Percentiles rank a stretch among this genome's conserved stretches.
These are phyloP conservation scores for Lepilemur septentrionalis DNA, from an alignment of 2,797 vertebrate genomes.

Conservation along the genomic window DNA sequence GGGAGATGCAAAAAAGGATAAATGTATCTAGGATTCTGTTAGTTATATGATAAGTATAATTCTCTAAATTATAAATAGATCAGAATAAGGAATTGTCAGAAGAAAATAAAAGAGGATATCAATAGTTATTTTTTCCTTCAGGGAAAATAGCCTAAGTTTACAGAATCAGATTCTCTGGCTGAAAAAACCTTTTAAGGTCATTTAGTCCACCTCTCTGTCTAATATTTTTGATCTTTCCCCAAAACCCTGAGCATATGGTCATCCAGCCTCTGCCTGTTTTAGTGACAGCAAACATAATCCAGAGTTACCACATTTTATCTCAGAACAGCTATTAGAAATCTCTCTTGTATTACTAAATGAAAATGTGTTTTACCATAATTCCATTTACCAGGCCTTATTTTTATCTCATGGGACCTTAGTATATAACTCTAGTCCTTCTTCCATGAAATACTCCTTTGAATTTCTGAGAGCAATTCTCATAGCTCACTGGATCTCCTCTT, in stretches of 20 bases:
- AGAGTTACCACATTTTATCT: neutral
- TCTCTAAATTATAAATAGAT: neutral
- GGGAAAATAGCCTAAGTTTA: neutral
- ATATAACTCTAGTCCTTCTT: neutral
- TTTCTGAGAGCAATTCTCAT: neutral
- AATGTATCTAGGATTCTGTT: neutral
- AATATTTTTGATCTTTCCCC: neutral
- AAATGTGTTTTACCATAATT: neutral
- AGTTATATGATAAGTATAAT: neutral
- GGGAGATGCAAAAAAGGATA: neutral
- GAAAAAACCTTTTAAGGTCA: neutral
- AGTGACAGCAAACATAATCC: neutral
- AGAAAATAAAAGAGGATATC: neutral
- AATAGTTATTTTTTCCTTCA: neutral
- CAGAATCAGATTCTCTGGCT: neutral
- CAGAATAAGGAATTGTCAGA: neutral
- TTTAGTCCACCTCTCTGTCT: neutral
- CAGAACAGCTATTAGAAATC: neutral
- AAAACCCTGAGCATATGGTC: neutral
- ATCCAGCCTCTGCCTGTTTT: neutral
- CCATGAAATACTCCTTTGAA: neutral
- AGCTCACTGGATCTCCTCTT: neutral
- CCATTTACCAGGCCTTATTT: neutral
- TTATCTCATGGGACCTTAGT: neutral
- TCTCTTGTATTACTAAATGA: slow-evolving; percentile 1